phyloP scores from a whole-genome alignment of 1,140 invertebrate genomes.

The Achatina immaculata region DNA sequence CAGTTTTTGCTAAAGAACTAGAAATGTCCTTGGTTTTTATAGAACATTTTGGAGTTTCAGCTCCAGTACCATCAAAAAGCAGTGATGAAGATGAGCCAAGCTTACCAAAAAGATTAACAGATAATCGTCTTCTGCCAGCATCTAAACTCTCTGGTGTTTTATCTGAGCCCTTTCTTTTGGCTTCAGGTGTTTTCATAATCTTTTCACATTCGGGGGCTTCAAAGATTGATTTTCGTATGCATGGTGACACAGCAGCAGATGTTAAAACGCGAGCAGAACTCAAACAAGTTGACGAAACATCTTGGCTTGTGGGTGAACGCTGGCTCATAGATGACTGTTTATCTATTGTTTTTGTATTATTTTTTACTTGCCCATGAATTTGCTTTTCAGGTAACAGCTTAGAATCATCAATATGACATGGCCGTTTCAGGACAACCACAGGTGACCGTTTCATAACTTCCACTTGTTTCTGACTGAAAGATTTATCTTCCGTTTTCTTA shows the following conservation, averaged over 20 bases:
- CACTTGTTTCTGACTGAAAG: no score
- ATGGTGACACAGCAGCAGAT: slow-evolving; percentile 7
- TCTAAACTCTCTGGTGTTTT: slow-evolving; percentile 35
- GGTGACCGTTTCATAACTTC: no score
- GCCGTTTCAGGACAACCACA: no score
- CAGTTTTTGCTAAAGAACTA: background rate
- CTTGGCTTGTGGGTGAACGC: background rate
- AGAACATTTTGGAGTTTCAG: background rate
- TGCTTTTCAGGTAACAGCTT: no score
- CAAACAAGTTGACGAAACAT: background rate
- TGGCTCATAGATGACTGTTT: background rate
- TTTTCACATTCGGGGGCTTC: slow-evolving; percentile 25
- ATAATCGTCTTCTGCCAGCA: slow-evolving; percentile 21
- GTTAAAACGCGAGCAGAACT: background rate
- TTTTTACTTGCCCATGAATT: background rate
- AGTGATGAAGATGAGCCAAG: background rate
- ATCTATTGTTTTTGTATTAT: background rate
- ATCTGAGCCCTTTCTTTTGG: slow-evolving; percentile 26
- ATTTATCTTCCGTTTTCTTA: no score
- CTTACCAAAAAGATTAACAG: slow-evolving; percentile 31
- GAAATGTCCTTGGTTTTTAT: background rate
- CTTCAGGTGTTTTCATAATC: slow-evolving; percentile 16
- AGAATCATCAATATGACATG: no score
- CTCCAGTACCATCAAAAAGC: background rate
- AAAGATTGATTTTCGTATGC: slow-evolving; percentile 34